These are phyloP conservation scores for Melopsittacus undulatus DNA, from an alignment of 2,797 vertebrate genomes.

Conservation along the genomic window DNA sequence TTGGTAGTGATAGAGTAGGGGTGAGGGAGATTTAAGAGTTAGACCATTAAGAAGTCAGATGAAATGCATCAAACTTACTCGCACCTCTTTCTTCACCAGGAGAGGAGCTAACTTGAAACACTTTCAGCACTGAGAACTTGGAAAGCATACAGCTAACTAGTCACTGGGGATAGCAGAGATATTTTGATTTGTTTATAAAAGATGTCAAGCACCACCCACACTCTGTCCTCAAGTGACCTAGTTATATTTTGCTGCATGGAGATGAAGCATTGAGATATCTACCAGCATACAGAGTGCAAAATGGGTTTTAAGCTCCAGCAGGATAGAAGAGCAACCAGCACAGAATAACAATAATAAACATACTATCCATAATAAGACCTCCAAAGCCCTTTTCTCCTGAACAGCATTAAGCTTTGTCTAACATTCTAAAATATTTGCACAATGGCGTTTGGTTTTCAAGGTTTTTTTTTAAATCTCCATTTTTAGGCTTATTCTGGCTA, in stretches of 20 bases:
- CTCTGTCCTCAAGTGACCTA: conserved; percentile 53
- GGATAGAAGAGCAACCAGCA: not conserved
- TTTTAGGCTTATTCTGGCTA: not conserved
- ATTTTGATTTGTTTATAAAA: conserved; percentile 63
- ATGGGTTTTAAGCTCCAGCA: not conserved
- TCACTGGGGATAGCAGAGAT: conserved; percentile 22
- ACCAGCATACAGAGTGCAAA: not conserved
- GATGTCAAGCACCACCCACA: conserved; percentile 47
- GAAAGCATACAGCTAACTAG: conserved; percentile 45
- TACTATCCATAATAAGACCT: not conserved
- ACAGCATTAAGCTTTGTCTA: not conserved
- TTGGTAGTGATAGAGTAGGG: not conserved
- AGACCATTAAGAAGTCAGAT: not conserved
- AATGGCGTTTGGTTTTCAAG: not conserved
- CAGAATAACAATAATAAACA: conserved; percentile 40
- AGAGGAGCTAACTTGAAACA: not conserved
- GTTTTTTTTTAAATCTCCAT: not conserved
- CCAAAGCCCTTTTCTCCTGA: not conserved
- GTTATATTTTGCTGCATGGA: not conserved
- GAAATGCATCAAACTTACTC: conserved; percentile 4
- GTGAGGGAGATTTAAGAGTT: not conserved
- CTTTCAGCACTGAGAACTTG: conserved; percentile 53
- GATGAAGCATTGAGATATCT: conserved; percentile 36
- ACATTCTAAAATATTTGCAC: not conserved
- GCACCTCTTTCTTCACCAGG: not conserved